Conservation (phyloP, 2,888 invertebrate species). For the Tipula unca region DNA sequence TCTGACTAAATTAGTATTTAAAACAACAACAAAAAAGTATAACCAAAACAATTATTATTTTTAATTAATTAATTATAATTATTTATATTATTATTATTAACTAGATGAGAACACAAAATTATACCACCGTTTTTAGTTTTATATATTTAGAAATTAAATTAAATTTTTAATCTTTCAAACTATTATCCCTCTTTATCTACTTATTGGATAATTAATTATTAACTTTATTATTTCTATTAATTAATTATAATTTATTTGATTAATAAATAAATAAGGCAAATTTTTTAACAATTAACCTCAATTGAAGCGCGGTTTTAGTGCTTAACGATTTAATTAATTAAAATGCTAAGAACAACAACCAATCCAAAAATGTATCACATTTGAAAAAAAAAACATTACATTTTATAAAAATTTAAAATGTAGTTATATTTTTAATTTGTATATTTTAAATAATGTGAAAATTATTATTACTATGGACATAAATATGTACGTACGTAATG, state of each 20-base stretch:
- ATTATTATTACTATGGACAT: neutral
- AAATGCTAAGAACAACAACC: neutral
- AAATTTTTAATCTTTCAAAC: neutral
- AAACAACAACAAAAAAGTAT: neutral
- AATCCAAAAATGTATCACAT: neutral
- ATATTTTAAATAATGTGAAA: neutral
- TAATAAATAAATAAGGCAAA: neutral
- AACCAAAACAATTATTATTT: neutral
- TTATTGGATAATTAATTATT: neutral
- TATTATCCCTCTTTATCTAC: neutral
- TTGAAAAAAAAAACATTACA: no score
- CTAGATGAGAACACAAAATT: neutral
- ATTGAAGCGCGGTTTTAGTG: neutral
- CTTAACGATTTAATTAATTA: neutral
- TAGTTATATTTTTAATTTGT: neutral
- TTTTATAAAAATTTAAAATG: neutral
- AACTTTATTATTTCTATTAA: neutral
- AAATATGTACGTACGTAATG: neutral
- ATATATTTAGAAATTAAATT: conserved; percentile 9
- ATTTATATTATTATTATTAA: neutral
- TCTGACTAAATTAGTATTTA: conserved; percentile 8
- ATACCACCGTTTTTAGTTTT: conserved; percentile 14
- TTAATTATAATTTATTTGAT: neutral
- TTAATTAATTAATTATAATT: neutral
- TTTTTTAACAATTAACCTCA: neutral